Conservation (phyloP, 2,888 invertebrate species). For the Abscondita cerata region DNA sequence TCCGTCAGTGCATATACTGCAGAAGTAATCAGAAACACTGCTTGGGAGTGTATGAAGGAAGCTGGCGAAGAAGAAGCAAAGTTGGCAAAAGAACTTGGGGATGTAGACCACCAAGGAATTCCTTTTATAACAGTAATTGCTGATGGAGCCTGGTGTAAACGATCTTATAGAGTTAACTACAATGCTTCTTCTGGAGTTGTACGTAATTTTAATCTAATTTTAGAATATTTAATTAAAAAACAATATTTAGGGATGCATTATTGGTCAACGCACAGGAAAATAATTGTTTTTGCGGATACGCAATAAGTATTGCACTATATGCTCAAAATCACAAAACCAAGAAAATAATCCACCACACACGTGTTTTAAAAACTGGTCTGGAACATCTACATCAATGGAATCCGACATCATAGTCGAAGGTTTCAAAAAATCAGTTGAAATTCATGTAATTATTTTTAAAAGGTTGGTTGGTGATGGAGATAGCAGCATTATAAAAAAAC, state of each 20-base stretch:
- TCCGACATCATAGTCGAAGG: conserved; percentile 1
- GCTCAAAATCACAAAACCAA: too few relatives aligned
- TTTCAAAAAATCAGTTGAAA: background rate
- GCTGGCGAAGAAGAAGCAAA: background rate
- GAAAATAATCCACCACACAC: background rate
- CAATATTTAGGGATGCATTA: conserved; percentile 5
- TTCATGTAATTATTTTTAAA: background rate
- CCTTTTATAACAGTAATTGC: background rate
- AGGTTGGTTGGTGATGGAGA: background rate
- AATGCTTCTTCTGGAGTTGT: background rate
- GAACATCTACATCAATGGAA: conserved; percentile 3
- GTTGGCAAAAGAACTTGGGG: background rate
- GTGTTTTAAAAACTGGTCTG: background rate
- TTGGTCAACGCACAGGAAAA: background rate
- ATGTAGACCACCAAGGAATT: background rate
- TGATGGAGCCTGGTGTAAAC: conserved; percentile 1
- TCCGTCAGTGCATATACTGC: background rate
- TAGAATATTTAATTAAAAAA: background rate
- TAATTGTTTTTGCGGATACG: background rate
- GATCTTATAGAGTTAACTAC: too few relatives aligned
- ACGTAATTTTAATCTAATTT: background rate
- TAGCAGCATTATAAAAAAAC: too few relatives aligned
- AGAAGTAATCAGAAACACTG: background rate
- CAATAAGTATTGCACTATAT: background rate
- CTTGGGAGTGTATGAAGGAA: background rate